These are phyloP conservation scores for Aricia artaxerxes DNA, from an alignment of 2,888 invertebrate species.

Conservation along the genomic window DNA sequence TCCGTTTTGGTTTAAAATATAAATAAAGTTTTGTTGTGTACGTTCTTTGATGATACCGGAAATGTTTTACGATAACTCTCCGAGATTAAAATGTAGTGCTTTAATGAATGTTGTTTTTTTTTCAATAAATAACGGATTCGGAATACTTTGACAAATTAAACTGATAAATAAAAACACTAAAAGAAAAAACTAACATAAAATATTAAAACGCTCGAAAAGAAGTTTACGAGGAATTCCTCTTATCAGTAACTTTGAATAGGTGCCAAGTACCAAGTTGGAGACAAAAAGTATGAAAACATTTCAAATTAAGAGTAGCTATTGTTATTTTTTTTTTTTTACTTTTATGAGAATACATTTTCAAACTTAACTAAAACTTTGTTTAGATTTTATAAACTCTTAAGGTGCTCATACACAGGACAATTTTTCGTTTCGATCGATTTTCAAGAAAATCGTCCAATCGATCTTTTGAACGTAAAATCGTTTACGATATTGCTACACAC, in stretches of 20 bases:
- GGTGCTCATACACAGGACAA: too few relatives aligned
- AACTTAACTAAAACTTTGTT: background rate
- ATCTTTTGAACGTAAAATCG: too few relatives aligned
- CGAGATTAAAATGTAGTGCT: background rate
- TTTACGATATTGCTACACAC: too few relatives aligned
- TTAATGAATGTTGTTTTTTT: background rate
- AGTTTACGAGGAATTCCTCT: background rate
- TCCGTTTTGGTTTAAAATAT: background rate
- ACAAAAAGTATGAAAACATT: background rate
- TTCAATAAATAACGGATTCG: background rate
- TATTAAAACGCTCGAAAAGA: background rate
- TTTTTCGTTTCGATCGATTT: too few relatives aligned
- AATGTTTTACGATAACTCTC: background rate
- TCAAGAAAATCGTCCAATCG: too few relatives aligned
- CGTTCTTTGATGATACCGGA: background rate
- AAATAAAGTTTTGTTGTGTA: background rate
- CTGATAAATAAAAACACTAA: background rate
- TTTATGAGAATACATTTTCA: background rate
- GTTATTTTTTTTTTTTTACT: background rate
- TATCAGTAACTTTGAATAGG: conserved; percentile 9
- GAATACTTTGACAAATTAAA: background rate
- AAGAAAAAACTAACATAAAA: background rate
- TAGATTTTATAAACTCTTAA: too few relatives aligned
- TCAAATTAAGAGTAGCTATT: background rate
- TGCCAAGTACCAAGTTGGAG: background rate